Evolutionary conservation across 1,140 invertebrate genomes (phyloP).

Genomic region (Teleopsis dalmanni): DNA sequence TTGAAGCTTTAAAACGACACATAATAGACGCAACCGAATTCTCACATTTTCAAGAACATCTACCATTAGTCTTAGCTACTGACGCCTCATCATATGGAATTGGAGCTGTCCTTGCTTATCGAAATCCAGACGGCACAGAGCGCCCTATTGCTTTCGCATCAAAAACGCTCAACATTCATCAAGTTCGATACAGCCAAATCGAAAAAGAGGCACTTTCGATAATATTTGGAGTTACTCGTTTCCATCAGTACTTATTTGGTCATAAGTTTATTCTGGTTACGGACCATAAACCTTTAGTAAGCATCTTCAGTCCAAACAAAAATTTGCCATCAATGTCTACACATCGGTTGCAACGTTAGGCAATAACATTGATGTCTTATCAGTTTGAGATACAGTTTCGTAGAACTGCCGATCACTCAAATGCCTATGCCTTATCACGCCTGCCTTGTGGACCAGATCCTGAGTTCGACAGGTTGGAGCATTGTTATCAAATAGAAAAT

Average conservation of each 20-base stretch:
- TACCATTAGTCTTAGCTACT: slow-evolving; percentile 46
- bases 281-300: slow-evolving; percentile 47
- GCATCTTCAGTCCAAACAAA: slow-evolving; percentile 28
- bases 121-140: slow-evolving; percentile 34
- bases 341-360: slow-evolving; percentile 29
- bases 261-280: slow-evolving; percentile 43
- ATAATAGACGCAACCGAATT: slow-evolving; percentile 17
- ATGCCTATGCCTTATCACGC: slow-evolving; percentile 25
- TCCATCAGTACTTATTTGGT: slow-evolving; percentile 49
- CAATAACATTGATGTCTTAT: slow-evolving; percentile 20
- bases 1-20: slow-evolving; percentile 1
- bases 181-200: slow-evolving; percentile 49
- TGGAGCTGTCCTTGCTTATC: slow-evolving; percentile 46
- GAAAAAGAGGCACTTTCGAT: slow-evolving; percentile 50
- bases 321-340: slow-evolving; percentile 19
- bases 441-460: neutral
- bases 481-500: neutral
- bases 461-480: neutral
- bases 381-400: slow-evolving; percentile 20
- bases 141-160: slow-evolving; percentile 47
- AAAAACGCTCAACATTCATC: slow-evolving; percentile 40
- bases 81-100: slow-evolving; percentile 44
- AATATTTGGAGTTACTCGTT: slow-evolving; percentile 46
- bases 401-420: slow-evolving; percentile 13
- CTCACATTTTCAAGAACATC: slow-evolving; percentile 40